Evolutionary conservation across 2,113 vertebrate genomes (phyloP).

Genomic region (Andinoacara biseriatus): DNA sequence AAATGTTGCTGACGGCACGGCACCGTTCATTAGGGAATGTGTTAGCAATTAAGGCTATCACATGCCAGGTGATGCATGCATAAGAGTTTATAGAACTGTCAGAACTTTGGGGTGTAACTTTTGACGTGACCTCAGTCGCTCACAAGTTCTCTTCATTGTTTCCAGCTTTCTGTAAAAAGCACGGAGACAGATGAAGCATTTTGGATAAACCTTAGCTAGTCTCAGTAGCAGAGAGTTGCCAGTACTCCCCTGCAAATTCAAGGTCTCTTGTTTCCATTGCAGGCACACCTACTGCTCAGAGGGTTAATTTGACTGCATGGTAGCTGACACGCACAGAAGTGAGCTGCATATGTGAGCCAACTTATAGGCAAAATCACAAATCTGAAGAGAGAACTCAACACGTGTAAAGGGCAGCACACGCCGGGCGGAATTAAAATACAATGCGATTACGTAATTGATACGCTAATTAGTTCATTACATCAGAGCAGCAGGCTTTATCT

Average conservation of each 20-base stretch:
- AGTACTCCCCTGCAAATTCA: neutral
- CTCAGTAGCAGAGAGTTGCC: neutral
- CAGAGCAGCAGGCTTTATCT: neutral
- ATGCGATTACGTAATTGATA: neutral
- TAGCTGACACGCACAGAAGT: too few relatives aligned
- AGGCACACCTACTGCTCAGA: neutral
- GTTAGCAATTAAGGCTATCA: neutral
- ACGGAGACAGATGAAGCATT: neutral
- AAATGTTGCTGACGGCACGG: rapidly evolving
- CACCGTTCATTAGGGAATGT: neutral
- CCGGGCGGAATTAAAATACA: neutral
- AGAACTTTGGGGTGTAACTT: too few relatives aligned
- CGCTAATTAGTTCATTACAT: neutral
- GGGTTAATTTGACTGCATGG: neutral
- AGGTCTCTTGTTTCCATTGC: neutral
- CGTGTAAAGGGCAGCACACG: neutral
- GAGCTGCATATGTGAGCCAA: too few relatives aligned
- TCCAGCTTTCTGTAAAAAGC: neutral
- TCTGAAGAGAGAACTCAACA: neutral
- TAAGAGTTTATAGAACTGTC: too few relatives aligned
- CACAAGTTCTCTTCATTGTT: neutral
- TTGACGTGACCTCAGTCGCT: neutral
- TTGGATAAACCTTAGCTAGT: neutral
- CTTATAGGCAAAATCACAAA: neutral
- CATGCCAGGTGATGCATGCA: rapidly evolving